Evolutionary conservation across 1,140 invertebrate genomes (phyloP), one percentile per base, ranked within the genome.

Genomic region (Propsilocerus akamusi): DNA sequence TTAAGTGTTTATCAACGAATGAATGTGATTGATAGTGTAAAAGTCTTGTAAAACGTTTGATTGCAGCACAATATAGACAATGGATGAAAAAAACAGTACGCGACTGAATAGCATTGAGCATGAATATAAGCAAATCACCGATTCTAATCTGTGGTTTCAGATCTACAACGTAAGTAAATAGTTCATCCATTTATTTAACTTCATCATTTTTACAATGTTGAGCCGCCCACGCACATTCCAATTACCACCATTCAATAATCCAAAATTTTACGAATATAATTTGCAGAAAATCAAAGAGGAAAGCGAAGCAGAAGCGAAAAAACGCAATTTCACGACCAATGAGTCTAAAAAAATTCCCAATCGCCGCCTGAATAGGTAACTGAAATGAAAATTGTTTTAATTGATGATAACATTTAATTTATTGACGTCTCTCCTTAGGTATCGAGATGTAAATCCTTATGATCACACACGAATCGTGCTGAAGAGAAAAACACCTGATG

Each of bases 361-460:
- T 49, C 59, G 62, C 11, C 53, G 56, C 56, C 68, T 80, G 26
- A 86, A 80, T 56, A 76, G 78, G 30, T 79, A 72, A 55, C 65
- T 73, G 46, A 87, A 89, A 68, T 85, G 88, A 4, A 79, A 78
- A 58, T 86, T 83, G 61, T 72, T 77, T 41, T 73, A 82, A 60
- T 94, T 93, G 62, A 82, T 79, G 64, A 72, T 68, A 52, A 37
- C 20, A 14, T 66, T 91, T 54, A 95, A 95, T 37, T 14, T n/a
- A 17, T 37, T 37, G 10, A 3, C 10, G 14, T 37, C 7, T 6
- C 7, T 37, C 14, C 14, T 6, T 70, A 75, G 94, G 55, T 97
- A 97, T 63, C 72, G 89, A 63, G 93, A 97, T 80, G 93, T 97
- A 1, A 87, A 83, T 60, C 93, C 94, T 25, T 97, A 86, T 63